These are phyloP conservation scores for Lysandra coridon DNA, from an alignment of 2,888 invertebrate genomes.

Conservation along the genomic window DNA sequence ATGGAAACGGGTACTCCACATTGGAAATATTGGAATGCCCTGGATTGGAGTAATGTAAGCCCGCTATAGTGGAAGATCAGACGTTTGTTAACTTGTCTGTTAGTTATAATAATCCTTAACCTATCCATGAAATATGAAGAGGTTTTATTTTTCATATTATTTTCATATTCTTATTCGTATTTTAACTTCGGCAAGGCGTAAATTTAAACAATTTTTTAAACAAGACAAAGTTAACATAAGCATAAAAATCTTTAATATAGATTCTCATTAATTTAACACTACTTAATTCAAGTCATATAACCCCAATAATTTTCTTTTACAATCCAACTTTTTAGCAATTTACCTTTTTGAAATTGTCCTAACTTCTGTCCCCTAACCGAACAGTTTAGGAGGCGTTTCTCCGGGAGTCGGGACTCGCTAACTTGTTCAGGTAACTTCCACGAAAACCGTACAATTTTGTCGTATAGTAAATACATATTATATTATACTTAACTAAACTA, in stretches of 20 bases:
- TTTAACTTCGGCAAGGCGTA: no score
- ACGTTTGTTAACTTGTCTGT: no score
- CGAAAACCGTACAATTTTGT: not conserved
- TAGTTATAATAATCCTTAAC: no score
- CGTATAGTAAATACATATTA: not conserved
- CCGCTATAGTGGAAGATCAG: no score
- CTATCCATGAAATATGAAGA: no score
- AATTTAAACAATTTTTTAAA: not conserved
- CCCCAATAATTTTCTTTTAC: not conserved
- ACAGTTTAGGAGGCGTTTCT: not conserved
- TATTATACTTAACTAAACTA: no score
- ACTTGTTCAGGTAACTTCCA: not conserved
- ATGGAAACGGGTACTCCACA: no score
- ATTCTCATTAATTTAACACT: not conserved
- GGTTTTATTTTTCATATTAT: no score
- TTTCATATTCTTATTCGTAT: no score
- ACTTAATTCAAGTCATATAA: not conserved
- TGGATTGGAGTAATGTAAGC: no score
- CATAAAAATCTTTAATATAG: not conserved
- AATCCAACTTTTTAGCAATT: not conserved
- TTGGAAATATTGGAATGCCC: no score
- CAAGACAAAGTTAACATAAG: not conserved
- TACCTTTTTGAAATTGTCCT: not conserved
- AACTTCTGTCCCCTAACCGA: slow-evolving; percentile 3
- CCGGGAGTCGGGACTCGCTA: not conserved